Conservation (phyloP, 2,797 vertebrate species). For the Dromococcyx pavoninus region DNA sequence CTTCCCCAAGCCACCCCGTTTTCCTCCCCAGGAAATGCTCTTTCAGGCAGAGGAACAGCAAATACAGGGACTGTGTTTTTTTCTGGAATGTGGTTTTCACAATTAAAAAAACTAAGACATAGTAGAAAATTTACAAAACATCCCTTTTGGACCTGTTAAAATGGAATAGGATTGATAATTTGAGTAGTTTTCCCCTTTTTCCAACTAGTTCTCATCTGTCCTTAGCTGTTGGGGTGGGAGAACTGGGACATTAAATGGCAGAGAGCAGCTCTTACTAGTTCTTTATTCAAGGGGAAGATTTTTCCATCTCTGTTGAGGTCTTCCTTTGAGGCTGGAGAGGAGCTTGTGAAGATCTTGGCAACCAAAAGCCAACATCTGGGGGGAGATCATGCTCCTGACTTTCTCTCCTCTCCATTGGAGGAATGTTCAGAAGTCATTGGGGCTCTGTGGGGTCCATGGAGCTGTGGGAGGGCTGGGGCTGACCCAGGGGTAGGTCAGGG, state of each 20-base stretch:
- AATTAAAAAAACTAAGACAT: not conserved
- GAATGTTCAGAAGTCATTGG: not conserved
- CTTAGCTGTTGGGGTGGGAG: not conserved
- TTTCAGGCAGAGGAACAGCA: not conserved
- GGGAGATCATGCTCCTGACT: not conserved
- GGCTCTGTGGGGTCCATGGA: accelerated
- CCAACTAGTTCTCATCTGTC: not conserved
- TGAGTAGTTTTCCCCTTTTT: not conserved
- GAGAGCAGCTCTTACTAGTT: not conserved
- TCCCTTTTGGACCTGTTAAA: not conserved
- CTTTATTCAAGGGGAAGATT: not conserved
- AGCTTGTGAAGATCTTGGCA: not conserved
- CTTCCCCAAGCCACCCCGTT: not conserved
- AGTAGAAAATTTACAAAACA: not conserved
- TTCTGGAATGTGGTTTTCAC: not conserved
- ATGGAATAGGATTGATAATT: not conserved
- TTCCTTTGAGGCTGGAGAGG: not conserved
- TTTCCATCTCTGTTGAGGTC: not conserved
- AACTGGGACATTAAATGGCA: not conserved
- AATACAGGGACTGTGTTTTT: not conserved
- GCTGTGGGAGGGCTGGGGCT: not conserved
- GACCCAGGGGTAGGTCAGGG: not conserved
- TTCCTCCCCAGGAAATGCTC: not conserved
- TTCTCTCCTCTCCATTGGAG: not conserved
- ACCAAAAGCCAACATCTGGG: not conserved